Evolutionary conservation across 2,888 invertebrate species (phyloP).

Genomic region (Stegophylla sp.): DNA sequence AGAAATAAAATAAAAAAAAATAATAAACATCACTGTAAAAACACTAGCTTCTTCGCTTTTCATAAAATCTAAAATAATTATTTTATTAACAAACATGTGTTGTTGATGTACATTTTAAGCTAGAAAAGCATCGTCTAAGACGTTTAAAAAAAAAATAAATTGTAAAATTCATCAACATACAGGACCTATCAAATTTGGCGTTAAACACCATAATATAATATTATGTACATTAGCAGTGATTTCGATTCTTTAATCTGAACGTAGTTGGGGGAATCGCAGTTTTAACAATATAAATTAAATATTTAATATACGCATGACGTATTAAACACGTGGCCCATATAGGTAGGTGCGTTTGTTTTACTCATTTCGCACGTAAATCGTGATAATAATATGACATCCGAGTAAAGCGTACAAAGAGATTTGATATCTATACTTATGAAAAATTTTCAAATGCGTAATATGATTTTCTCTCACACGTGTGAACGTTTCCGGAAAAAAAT

Average conservation of each 20-base stretch:
- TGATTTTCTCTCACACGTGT: constrained; percentile 26
- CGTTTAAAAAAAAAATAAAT: no score
- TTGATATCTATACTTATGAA: background rate
- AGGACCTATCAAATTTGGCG: background rate
- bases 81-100: no score
- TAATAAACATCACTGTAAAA: no score
- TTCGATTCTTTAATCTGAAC: no score
- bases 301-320: background rate
- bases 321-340: no score
- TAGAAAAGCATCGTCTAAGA: no score
- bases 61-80: no score
- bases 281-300: background rate
- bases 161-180: background rate
- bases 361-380: background rate
- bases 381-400: background rate
- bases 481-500: constrained; percentile 24
- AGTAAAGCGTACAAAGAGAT: background rate
- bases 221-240: background rate
- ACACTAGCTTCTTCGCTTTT: no score
- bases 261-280: no score
- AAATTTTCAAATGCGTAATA: constrained; percentile 15
- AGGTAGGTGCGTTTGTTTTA: background rate
- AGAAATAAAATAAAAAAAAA: no score
- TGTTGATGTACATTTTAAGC: no score
- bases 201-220: background rate